These are phyloP conservation scores for Lithosia quadra DNA, from an alignment of 2,888 invertebrate species.

Conservation along the genomic window DNA sequence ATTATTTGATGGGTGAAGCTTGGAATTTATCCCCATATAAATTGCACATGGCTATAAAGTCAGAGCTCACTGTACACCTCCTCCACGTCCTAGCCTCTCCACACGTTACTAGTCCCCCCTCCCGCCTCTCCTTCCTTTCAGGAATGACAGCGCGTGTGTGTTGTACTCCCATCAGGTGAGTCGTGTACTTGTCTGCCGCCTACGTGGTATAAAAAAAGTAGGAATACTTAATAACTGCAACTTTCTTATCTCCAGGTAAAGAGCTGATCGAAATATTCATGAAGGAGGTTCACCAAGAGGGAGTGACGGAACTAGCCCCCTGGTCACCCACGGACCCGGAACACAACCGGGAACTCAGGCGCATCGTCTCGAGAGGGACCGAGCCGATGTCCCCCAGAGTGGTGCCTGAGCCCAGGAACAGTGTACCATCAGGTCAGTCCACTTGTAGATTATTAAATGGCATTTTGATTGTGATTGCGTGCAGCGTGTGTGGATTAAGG, in stretches of 20 bases:
- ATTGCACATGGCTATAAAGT: too few relatives aligned
- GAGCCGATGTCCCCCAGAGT: conserved; percentile 71
- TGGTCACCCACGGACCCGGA: conserved; percentile 82
- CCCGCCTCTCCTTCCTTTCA: too few relatives aligned
- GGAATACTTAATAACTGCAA: not conserved
- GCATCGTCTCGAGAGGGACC: conserved; percentile 69
- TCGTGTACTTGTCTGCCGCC: too few relatives aligned
- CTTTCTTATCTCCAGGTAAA: conserved; percentile 88
- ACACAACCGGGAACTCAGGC: conserved; percentile 67
- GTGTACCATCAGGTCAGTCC: conserved; percentile 66
- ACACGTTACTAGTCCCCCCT: too few relatives aligned
- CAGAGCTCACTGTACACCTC: too few relatives aligned
- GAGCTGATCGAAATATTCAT: conserved; percentile 97
- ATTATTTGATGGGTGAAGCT: too few relatives aligned
- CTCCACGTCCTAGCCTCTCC: too few relatives aligned
- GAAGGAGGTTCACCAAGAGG: conserved; percentile 91
- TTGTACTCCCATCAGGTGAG: too few relatives aligned
- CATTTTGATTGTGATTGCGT: not conserved
- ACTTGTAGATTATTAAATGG: not conserved
- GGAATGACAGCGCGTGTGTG: too few relatives aligned
- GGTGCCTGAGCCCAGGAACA: conserved; percentile 50
- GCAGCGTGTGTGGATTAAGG: too few relatives aligned
- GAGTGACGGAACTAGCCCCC: conserved; percentile 88
- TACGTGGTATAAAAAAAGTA: too few relatives aligned
- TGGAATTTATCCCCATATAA: too few relatives aligned